Evolutionary conservation across 1,140 invertebrate species (phyloP), one percentile per base, ranked within the genome.

Genomic region (Scaptomyza graminum): DNA sequence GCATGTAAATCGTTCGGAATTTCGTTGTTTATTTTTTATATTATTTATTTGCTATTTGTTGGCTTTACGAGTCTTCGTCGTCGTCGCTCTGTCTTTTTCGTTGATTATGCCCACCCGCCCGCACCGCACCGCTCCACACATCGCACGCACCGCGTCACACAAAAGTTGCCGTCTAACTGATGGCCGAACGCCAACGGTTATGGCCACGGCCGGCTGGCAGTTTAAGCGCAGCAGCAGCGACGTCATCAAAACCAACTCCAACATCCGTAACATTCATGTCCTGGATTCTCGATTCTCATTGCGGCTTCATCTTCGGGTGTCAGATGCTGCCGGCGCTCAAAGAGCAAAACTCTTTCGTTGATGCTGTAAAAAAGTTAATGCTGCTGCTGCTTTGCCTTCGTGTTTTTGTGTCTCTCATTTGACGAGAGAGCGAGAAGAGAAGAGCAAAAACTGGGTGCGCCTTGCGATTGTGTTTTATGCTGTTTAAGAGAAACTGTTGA

Each of bases 101-200:
- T 41, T 72, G 31, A 3, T 56, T 50, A 34, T 47, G 37, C 16
- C 28, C 39, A 67, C 55, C 61, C 52, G 25, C 57, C 62, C 55
- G 56, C 52, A 67, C 72, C 43, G 63, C 62, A 59, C 59, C 62
- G 77, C 70, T 66, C 82, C 65, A 50, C 37, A 63, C 62, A 34
- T 59, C 59, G 76, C 59, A 82, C 61, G 76, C 76, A 78, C 83
- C 69, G 60, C 68, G 60, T 54, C 63, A 57, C 72, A 79, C 79
- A 67, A 64, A 71, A 72, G 82, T 81, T 87, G 82, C 61, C 83
- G 82, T 81, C 55, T 74, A 81, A 85, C 82, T 85, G 82, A 81
- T 62, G n/a, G 37, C 60, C 54, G 51, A 34, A 34, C 31, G 31
- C 8, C 66, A 31, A 39, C 50, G 41, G 39, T 31, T 62, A 22